Base-by-base conservation (phyloP, 2,113 vertebrate genomes). In the Struthidea cinerea region DNA sequence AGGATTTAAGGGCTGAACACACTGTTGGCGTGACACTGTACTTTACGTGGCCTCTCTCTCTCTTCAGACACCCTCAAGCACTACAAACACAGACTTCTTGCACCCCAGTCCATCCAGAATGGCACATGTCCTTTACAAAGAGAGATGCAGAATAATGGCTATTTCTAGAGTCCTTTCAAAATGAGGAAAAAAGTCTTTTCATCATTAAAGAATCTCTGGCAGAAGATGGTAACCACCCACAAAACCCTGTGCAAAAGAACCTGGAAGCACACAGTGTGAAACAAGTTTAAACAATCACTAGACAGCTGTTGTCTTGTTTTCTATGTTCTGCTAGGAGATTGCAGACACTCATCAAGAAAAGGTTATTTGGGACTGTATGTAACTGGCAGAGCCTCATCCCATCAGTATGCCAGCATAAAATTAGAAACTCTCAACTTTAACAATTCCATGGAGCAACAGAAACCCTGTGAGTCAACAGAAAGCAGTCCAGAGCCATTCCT, bases 351-450 rank as follows among this genome's bases (percentile, higher is more conserved):
- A 86, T 77, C 79, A 81, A 95, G 64, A 90, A 93, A 60, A 28
- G 64, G 68, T 77, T 84, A 95, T 89, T 90, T 92, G 56, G 82
- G 83, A 97, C 86, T 87, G 46, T 41, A 89, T 90, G 90, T 92
- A 92, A 95, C 94, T 97, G 96, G 92, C 90, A 95, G 46, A 77
- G 68, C 13, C 59, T 92, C 92, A 89, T 83, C 79, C 64, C 60
- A 65, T 50, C 76, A 77, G 52, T 76, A 70, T 4, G 60, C 83
- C 92, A 96, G 91, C 90, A 80, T 23, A 93, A 93, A 95, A 96
- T 93, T 95, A 95, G 93, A 90, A 95, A 92, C 88, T 86, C 68
- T 5, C 71, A 95, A 86, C 79, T 93, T 91, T 15, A 93, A 93
- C 79, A 95, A 93, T 74, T 95, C 83, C 60, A 71, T 23, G 33